Percentiles rank a stretch among this genome's conserved stretches.
Conservation (phyloP, 1,140 invertebrate genomes). For the Leptopilina boulardi region DNA sequence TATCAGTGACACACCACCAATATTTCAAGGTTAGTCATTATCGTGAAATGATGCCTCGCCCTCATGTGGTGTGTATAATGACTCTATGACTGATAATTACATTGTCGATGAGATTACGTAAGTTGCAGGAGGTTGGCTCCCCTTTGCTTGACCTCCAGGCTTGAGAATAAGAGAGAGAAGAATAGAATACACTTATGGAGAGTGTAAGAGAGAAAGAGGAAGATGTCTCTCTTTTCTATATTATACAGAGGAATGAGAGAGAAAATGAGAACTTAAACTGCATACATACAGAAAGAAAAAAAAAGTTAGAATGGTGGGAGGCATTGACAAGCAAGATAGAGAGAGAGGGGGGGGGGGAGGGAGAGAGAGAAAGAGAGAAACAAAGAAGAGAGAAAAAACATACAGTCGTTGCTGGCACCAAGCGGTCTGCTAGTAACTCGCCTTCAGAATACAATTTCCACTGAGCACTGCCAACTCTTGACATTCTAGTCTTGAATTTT, state of each 20-base stretch:
- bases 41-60: conserved; percentile 41
- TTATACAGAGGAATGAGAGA: conserved; percentile 15
- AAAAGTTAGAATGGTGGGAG: background rate
- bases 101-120: conserved; percentile 64
- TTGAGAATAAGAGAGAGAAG: conserved; percentile 35
- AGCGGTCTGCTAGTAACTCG: conserved; percentile 69
- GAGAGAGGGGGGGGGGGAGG: no score
- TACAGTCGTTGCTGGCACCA: conserved; percentile 67
- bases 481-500: conserved; percentile 2
- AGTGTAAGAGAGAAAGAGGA: conserved; percentile 5
- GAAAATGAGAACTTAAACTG: conserved; percentile 33
- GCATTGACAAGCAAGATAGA: conserved; percentile 22
- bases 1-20: background rate
- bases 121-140: conserved; percentile 58
- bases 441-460: conserved; percentile 54
- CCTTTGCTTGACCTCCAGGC: conserved; percentile 54
- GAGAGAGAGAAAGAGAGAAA: conserved; percentile 38
- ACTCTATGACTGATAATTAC: conserved; percentile 58
- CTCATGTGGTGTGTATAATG: conserved; percentile 21
- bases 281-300: conserved; percentile 15
- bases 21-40: conserved; percentile 10
- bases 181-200: conserved; percentile 5
- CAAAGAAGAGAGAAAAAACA: conserved; percentile 24
- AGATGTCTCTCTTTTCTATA: no score
- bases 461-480: conserved; percentile 48